Percentiles rank a stretch among this genome's conserved stretches.
These are phyloP conservation scores for Xestia c-nigrum DNA, from an alignment of 2,888 invertebrate genomes.

Conservation along the genomic window DNA sequence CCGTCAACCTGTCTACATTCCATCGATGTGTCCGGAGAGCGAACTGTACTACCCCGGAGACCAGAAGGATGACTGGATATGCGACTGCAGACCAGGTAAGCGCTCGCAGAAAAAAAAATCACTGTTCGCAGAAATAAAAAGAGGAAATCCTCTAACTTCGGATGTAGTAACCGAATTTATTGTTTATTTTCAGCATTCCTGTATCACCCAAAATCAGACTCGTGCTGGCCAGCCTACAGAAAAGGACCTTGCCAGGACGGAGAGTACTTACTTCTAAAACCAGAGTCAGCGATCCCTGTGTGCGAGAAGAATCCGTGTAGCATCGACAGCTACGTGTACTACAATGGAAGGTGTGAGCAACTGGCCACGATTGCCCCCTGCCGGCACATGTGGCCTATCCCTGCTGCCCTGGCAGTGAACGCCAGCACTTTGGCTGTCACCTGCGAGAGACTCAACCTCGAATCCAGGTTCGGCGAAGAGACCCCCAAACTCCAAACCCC, in stretches of 20 bases:
- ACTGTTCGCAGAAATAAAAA: not conserved
- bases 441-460: conserved; percentile 85
- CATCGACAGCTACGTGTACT: conserved; percentile 86
- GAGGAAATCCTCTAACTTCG: not conserved
- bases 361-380: conserved; percentile 85
- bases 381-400: conserved; percentile 72
- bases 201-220: conserved; percentile 91
- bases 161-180: not conserved
- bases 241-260: conserved; percentile 91
- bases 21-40: conserved; percentile 91
- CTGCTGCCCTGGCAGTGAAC: conserved; percentile 90
- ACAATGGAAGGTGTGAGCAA: conserved; percentile 86
- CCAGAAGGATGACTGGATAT: conserved; percentile 92
- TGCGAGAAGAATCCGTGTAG: conserved; percentile 92
- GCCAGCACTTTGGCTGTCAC: conserved; percentile 90
- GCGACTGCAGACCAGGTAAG: conserved; percentile 90
- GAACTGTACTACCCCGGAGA: conserved; percentile 93
- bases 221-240: conserved; percentile 91
- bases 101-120: too few species aligned
- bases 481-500: not conserved
- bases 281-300: conserved; percentile 88
- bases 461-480: conserved; percentile 76
- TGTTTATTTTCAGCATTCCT: conserved; percentile 85
- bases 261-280: conserved; percentile 90
- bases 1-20: conserved; percentile 90